Evolutionary conservation across 2,888 invertebrate species (phyloP).

Genomic region (Dioctria linearis): DNA sequence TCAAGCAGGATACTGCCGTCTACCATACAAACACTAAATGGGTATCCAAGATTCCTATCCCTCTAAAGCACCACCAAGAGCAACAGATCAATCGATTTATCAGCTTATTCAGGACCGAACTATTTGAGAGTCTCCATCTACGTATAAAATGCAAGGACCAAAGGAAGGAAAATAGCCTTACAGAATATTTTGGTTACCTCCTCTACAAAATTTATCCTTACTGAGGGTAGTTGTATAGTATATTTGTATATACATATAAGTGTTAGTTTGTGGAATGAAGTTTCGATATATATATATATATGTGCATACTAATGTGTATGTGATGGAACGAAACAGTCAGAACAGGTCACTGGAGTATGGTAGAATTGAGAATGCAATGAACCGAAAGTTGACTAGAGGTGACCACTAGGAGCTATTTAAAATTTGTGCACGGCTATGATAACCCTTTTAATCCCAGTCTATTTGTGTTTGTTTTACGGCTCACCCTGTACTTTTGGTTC

Average conservation of each 20-base stretch:
- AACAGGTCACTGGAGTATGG: constrained; percentile 3
- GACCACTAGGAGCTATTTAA: constrained; percentile 32
- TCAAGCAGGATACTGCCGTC: background rate
- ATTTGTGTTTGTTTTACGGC: constrained; percentile 41
- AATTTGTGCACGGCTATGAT: constrained; percentile 44
- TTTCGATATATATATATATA: background rate
- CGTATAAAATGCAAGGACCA: constrained; percentile 33
- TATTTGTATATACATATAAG: background rate
- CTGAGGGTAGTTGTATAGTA: background rate
- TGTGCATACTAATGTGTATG: background rate
- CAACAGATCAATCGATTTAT: constrained; percentile 58
- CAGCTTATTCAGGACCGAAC: constrained; percentile 48
- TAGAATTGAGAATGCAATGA: constrained; percentile 22
- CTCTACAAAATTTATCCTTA: constrained; percentile 11
- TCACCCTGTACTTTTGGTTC: constrained; percentile 17
- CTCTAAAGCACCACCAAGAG: constrained; percentile 32
- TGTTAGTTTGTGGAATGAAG: background rate
- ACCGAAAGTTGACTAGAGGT: constrained; percentile 28
- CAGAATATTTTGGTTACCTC: constrained; percentile 30
- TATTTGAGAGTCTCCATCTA: constrained; percentile 23
- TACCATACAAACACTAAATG: constrained; percentile 7
- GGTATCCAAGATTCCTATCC: background rate
- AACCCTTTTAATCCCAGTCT: constrained; percentile 50
- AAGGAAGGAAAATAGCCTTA: constrained; percentile 36
- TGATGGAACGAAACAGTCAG: background rate